Evolutionary conservation across 2,797 vertebrate genomes (phyloP).

Genomic region (Artibeus lituratus): DNA sequence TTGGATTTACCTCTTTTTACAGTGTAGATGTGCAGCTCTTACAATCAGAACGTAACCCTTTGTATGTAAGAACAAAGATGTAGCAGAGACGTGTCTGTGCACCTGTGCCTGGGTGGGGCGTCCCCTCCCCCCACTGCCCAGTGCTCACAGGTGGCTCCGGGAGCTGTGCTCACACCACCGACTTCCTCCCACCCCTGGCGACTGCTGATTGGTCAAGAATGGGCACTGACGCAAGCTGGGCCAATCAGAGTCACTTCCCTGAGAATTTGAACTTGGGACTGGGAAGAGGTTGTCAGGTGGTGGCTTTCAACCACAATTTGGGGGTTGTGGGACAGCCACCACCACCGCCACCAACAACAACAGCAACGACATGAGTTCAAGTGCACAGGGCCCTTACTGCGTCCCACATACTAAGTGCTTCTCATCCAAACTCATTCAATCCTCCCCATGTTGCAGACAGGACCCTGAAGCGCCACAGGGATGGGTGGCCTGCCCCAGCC

Average conservation of each 20-base stretch:
- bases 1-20: background rate
- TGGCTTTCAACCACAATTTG: no score
- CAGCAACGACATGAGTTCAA: no score
- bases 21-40: background rate
- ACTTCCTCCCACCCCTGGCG: background rate
- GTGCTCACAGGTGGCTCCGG: background rate
- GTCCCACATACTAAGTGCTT: background rate
- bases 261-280: background rate
- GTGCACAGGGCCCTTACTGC: background rate
- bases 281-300: background rate
- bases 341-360: background rate
- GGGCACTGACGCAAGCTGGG: background rate
- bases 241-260: background rate
- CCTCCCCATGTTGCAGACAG: background rate
- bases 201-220: background rate
- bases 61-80: background rate
- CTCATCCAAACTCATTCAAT: background rate
- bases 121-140: background rate
- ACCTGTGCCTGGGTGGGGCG: background rate
- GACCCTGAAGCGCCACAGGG: background rate
- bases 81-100: background rate
- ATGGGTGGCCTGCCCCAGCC: background rate
- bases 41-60: background rate
- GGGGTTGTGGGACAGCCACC: no score
- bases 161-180: background rate